These are phyloP conservation scores for Drosophila limbata DNA, from an alignment of 2,888 invertebrate genomes.

Conservation along the genomic window DNA sequence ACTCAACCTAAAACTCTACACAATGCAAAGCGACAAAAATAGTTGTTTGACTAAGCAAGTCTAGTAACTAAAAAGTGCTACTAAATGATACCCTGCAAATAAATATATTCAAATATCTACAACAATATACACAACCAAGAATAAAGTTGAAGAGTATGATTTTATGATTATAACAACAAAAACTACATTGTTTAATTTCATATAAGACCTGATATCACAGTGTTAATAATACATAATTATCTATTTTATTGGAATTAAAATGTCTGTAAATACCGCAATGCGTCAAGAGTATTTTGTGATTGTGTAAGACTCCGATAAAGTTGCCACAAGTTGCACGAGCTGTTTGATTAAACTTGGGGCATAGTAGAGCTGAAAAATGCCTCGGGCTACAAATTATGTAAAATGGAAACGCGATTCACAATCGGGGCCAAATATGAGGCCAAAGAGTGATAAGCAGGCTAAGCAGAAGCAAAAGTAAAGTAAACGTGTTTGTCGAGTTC, in stretches of 20 bases:
- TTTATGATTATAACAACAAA: not conserved
- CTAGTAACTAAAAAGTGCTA: not conserved
- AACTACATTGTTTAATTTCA: not conserved
- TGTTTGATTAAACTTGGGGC: conserved; percentile 42
- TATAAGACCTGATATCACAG: not conserved
- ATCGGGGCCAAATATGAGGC: conserved; percentile 12
- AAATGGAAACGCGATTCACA: conserved; percentile 49
- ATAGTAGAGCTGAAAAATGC: conserved; percentile 42
- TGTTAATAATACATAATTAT: not conserved
- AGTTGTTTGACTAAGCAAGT: conserved; percentile 17
- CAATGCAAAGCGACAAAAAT: conserved; percentile 16
- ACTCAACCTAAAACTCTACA: conserved; percentile 17
- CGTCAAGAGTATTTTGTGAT: conserved; percentile 7
- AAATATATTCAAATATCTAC: not conserved
- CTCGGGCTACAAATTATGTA: conserved; percentile 69
- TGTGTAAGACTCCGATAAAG: conserved; percentile 17
- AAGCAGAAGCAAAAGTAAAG: conserved; percentile 2
- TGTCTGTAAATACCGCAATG: not conserved
- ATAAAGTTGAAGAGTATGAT: too few relatives aligned
- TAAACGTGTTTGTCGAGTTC: conserved; percentile 23
- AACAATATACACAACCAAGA: too few relatives aligned
- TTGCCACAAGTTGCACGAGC: conserved; percentile 49
- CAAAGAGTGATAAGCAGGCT: conserved; percentile 17
- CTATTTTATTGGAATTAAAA: conserved; percentile 8
- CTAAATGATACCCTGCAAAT: conserved; percentile 5